Percentiles rank a stretch among this genome's conserved stretches.
Evolutionary conservation across 53 echinoderm and acorn worm genomes (phyloP).

Genomic region (Patiria pectinifera): DNA sequence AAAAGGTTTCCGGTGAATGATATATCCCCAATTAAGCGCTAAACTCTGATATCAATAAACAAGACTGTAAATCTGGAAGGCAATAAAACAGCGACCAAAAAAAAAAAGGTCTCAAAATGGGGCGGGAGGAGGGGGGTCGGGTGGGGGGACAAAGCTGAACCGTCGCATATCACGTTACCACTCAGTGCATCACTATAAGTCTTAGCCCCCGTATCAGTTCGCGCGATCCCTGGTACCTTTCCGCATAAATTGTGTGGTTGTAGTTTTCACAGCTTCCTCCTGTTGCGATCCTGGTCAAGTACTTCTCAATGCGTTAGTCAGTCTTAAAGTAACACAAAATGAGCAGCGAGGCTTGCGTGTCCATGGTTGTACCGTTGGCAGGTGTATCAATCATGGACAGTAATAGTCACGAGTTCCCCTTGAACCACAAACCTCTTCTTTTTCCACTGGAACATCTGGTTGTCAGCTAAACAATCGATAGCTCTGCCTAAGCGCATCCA

Average conservation of each 20-base stretch:
- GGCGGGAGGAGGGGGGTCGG: too few relatives aligned
- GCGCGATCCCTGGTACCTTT: not conserved
- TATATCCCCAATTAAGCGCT: not conserved
- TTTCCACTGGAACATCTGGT: conserved; percentile 6
- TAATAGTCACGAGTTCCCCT: not conserved
- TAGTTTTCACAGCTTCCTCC: not conserved
- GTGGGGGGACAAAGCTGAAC: too few relatives aligned
- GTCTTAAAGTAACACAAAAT: too few relatives aligned
- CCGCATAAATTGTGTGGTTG: not conserved
- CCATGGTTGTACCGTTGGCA: not conserved
- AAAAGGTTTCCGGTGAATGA: not conserved
- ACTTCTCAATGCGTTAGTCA: not conserved
- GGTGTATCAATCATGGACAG: not conserved
- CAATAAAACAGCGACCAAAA: not conserved
- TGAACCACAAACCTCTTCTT: conserved; percentile 8
- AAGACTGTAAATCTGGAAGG: not conserved
- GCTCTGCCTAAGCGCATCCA: not conserved
- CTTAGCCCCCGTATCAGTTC: not conserved
- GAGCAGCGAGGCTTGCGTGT: too few relatives aligned
- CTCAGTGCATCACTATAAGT: not conserved
- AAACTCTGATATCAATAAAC: not conserved
- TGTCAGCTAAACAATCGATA: conserved; percentile 31
- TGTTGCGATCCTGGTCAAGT: too few relatives aligned
- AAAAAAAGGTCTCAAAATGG: too few relatives aligned
- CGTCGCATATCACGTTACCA: too few relatives aligned